A percentile compares a stretch with the other conserved stretches of the same genome.
Conservation (phyloP, 2,113 vertebrate species). For the Myxocyprinus asiaticus region DNA sequence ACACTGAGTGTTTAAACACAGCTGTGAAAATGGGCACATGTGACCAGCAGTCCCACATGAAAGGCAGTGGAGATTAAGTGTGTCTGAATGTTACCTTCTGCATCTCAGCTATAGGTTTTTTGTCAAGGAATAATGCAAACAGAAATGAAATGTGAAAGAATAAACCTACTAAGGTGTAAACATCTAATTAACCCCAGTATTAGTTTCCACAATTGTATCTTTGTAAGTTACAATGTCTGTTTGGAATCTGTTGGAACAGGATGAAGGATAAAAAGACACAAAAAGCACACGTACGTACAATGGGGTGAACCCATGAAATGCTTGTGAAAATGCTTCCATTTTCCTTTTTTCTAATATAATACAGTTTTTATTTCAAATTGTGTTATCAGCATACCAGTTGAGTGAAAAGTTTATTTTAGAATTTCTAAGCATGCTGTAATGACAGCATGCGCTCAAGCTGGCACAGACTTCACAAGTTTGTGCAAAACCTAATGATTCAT, state of each 20-base stretch:
- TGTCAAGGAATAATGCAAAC: not conserved
- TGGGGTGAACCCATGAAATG: too few species aligned
- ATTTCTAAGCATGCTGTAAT: too few species aligned
- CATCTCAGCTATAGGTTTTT: not conserved
- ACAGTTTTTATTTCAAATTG: too few species aligned
- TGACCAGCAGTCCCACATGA: slow-evolving; percentile 11
- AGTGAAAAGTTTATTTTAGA: too few species aligned
- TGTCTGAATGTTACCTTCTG: slow-evolving; percentile 27
- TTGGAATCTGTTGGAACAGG: not conserved
- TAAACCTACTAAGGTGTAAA: not conserved
- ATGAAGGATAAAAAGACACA: not conserved
- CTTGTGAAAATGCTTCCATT: too few species aligned
- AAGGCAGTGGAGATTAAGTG: not conserved
- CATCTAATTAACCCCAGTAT: too few species aligned
- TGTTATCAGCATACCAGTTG: too few species aligned
- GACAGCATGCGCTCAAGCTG: too few species aligned
- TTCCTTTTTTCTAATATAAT: too few species aligned
- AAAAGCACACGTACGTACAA: not conserved
- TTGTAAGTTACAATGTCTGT: not conserved
- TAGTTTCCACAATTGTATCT: not conserved
- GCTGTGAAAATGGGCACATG: slow-evolving; percentile 47
- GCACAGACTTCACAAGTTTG: too few species aligned
- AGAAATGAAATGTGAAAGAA: not conserved
- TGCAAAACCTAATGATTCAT: too few species aligned
- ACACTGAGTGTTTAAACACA: slow-evolving; percentile 50